These are phyloP conservation scores for Chaunax sp. DNA, from an alignment of 2,797 vertebrate species.

Conservation along the genomic window DNA sequence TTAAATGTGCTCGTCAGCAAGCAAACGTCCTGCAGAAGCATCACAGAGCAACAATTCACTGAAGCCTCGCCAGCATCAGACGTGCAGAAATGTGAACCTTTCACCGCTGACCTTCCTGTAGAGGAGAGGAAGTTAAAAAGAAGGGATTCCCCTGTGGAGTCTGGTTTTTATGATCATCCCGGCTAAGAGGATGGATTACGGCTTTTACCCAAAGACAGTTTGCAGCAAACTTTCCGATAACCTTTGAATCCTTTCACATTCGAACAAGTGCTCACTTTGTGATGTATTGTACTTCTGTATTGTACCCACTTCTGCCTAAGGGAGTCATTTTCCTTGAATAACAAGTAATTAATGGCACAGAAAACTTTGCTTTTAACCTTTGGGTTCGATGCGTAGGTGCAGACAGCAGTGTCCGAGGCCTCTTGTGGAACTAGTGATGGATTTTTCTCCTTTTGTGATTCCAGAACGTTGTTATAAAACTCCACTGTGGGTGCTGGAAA, in stretches of 20 bases:
- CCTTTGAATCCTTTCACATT: too few species aligned
- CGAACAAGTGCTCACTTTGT: too few species aligned
- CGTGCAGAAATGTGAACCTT: neutral
- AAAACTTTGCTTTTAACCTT: too few species aligned
- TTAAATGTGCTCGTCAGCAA: slow-evolving; percentile 43
- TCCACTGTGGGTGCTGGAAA: too few species aligned
- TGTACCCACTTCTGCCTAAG: neutral
- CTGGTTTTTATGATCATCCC: slow-evolving; percentile 4
- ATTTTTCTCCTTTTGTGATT: too few species aligned
- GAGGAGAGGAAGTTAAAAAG: neutral
- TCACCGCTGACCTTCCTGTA: slow-evolving; percentile 27
- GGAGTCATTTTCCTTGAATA: neutral
- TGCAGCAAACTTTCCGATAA: too few species aligned
- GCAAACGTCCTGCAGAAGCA: slow-evolving; percentile 23
- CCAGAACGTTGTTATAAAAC: too few species aligned
- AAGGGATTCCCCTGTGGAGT: slow-evolving; percentile 5
- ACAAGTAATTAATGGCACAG: neutral
- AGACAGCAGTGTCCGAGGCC: neutral
- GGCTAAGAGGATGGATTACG: slow-evolving; percentile 1
- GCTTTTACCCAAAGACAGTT: too few species aligned
- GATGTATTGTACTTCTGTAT: too few species aligned
- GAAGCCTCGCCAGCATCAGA: slow-evolving; percentile 7
- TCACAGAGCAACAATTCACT: slow-evolving; percentile 36
- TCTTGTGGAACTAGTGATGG: too few species aligned
- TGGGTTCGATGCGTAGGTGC: neutral